Evolutionary conservation across 2,113 vertebrate genomes (phyloP).

Genomic region (cat (Felis catus)): F.catus_Fca126_mat1.0 CM031416.1:95803501-95804000

Average conservation of each 20-base stretch:
- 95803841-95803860: background rate
- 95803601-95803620: background rate
- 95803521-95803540: background rate
- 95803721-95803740: background rate
- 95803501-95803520: background rate
- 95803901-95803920: background rate
- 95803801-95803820: background rate
- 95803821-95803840: background rate
- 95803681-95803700: background rate
- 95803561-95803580: background rate
- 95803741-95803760: background rate
- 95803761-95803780: background rate
- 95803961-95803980: background rate
- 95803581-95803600: background rate
- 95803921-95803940: background rate
- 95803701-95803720: background rate
- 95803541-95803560: background rate
- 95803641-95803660: constrained; percentile 4
- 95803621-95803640: background rate
- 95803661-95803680: constrained; percentile 26
- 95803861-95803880: background rate
- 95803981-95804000: background rate
- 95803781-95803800: background rate
- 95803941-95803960: background rate
- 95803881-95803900: background rate